Evolutionary conservation across 2,113 vertebrate genomes (phyloP).

Genomic region (Noctilio leporinus): DNA sequence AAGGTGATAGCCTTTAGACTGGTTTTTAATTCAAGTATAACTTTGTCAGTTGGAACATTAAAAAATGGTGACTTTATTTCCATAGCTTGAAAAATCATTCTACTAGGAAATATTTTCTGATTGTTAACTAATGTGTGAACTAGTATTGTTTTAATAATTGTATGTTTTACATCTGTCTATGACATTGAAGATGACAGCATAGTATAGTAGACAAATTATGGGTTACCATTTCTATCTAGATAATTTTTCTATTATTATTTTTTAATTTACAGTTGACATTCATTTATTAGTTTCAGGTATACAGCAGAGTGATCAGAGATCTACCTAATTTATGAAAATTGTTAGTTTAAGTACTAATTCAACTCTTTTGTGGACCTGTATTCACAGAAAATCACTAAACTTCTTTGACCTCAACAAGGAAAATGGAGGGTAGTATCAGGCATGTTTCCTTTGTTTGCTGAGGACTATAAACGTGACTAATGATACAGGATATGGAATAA

Average conservation of each 20-base stretch:
- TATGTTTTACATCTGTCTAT: neutral
- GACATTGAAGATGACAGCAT: neutral
- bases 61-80: neutral
- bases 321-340: neutral
- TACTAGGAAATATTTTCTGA: neutral
- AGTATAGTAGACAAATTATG: neutral
- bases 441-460: neutral
- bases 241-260: neutral
- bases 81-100: neutral
- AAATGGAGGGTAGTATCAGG: neutral
- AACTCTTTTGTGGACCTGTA: neutral
- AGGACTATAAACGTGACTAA: neutral
- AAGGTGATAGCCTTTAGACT: no score
- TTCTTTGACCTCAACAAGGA: neutral
- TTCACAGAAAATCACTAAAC: neutral
- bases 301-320: neutral
- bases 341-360: neutral
- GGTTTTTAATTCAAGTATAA: neutral
- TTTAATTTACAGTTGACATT: neutral
- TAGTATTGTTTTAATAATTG: neutral
- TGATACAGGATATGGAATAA: rapidly evolving
- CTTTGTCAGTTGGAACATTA: neutral
- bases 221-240: no score
- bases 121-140: neutral
- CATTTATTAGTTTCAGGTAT: neutral